Base-by-base conservation (phyloP, 2,797 vertebrate species). In the Poeciliopsis turneri region DNA sequence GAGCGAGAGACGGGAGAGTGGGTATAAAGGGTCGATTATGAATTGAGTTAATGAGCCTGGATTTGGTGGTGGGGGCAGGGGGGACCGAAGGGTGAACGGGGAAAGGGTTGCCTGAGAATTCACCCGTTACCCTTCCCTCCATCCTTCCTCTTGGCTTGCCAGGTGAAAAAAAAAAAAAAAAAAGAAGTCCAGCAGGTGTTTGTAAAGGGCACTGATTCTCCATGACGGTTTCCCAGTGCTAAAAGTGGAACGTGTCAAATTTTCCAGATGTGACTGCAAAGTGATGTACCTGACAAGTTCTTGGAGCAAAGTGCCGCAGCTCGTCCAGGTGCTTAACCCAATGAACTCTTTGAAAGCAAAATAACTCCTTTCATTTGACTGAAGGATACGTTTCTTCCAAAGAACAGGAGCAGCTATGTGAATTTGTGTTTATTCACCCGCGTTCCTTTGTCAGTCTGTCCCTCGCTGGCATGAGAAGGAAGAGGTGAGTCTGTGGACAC, bases 41-140 rank as follows among this genome's bases (percentile, higher is more conserved):
- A 94, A 94, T 93, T 93, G 94, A 95, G 93, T 94, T 95, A 95
- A 94, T 95, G 93, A 94, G 93, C 84, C 86, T 88, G 79, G 77
- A 55, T 80, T 72, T 4, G 79, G 84, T 15, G 79, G 57, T 82
- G 78, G 73, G 79, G 23, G 36, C 36, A 39, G 36, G 5, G 36
- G 51, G 9, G 18, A 8, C 7, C 23, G 8, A 23, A 20, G 49
- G 78, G 78, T 47, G 74, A 46, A 46, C 13, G 79, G 81, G 81
- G 74, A 41, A 69, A 45, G 80, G 75, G 71, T 77, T 84, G 82
- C 79, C 80, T 85, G 84, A 85, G 85, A 90, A 90, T 84, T 80
- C 77, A 39, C 78, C 71, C 18, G 0, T 15, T 77, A 45, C 68
- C 13, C 57, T 70, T 66, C 77, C 77, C 77, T 82, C 68, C 16